phyloP scores from a whole-genome alignment of 2,113 vertebrate species.

The Struthio camelus region DNA sequence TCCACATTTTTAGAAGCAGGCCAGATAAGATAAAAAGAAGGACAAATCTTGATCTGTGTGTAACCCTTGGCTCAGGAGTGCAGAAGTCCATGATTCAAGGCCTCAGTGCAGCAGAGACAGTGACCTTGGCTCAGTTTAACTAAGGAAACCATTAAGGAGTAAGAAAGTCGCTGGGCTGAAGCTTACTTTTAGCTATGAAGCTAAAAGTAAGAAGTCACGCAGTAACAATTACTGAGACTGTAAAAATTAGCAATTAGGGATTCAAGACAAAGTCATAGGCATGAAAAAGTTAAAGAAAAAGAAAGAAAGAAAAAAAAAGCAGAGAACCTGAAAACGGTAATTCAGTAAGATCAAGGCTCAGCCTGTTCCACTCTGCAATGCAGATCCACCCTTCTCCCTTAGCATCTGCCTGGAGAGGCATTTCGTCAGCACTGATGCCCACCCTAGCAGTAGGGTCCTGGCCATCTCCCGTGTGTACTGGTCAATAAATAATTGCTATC shows the following conservation, averaged over 20 bases:
- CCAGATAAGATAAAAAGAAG: neutral
- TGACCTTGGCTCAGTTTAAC: neutral
- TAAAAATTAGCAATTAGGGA: neutral
- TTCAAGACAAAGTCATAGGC: neutral
- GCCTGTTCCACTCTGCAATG: neutral
- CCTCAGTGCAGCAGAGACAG: accelerated
- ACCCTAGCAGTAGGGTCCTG: neutral
- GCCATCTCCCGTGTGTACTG: neutral
- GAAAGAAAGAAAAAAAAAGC: neutral
- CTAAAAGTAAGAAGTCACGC: accelerated
- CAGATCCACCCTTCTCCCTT: neutral
- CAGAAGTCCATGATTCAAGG: neutral
- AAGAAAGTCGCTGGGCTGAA: neutral
- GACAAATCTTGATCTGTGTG: accelerated
- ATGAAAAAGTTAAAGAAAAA: neutral
- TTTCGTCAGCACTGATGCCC: neutral
- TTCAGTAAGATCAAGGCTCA: neutral
- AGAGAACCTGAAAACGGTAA: neutral
- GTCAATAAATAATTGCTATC: neutral
- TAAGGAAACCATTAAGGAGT: accelerated
- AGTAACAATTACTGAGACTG: accelerated
- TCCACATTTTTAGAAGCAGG: neutral
- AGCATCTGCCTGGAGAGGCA: neutral
- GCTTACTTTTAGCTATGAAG: too few species aligned
- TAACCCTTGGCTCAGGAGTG: neutral